Evolutionary conservation across 2,888 invertebrate genomes (phyloP), one percentile per base, ranked within the genome.

Genomic region (Auanema freiburgensis): DNA sequence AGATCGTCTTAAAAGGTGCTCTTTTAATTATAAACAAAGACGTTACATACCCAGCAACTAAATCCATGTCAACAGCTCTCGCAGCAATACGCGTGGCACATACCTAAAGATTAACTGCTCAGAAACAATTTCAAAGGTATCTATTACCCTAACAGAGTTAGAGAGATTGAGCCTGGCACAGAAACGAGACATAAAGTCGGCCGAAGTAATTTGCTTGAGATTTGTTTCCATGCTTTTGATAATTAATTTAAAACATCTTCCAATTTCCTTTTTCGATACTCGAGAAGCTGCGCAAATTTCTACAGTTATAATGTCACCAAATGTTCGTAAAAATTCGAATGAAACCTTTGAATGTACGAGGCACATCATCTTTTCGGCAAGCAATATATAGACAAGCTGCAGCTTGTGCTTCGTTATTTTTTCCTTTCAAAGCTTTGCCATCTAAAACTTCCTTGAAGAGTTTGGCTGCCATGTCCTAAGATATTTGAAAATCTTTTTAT

Each of bases 301-400:
- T 85, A 82, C 43, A 59, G 18, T 4, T 4, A n/a, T n/a, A 24
- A 46, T 5, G n/a, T n/a, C n/a, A n/a, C n/a, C n/a, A n/a, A n/a
- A n/a, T n/a, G n/a, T n/a, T n/a, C n/a, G n/a, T n/a, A n/a, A n/a
- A n/a, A n/a, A n/a, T n/a, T n/a, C n/a, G n/a, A n/a, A n/a, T n/a
- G n/a, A 10, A n/a, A 79, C 84, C 84, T 71, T 84, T 98, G 85
- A 99, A 98, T 12, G 98, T 97, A 74, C 98, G 89, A 0, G 98
- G 97, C 0, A 98, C 98, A 5, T 95, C 94, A 85, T 98, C 98
- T 83, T 98, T 96, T 1, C 98, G 88, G 83, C 98, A 99, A 0
- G 98, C 97, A 70, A 99, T 98, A 85, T 98, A 99, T 33, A 99
- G 88, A 85, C 97, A 98, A 0, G 98, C 97, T 0, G 98, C 96